These are phyloP conservation scores for Myotis davidii DNA, from an alignment of 2,113 vertebrate genomes.

Conservation along the genomic window DNA sequence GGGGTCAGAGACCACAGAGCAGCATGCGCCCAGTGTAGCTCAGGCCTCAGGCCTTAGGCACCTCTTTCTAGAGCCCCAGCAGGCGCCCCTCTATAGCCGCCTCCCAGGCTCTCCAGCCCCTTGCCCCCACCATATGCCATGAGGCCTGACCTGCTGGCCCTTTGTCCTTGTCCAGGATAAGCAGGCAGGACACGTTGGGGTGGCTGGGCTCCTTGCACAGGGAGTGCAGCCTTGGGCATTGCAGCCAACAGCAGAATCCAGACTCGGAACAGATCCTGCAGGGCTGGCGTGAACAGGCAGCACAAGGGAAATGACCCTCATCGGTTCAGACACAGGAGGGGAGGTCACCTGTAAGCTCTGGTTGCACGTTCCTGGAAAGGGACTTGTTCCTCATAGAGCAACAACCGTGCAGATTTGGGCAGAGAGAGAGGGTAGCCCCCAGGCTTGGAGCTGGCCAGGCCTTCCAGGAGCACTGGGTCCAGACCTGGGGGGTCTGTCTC, in stretches of 20 bases:
- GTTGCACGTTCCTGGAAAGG: background rate
- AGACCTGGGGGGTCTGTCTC: background rate
- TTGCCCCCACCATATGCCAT: background rate
- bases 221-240: background rate
- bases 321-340: background rate
- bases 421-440: background rate
- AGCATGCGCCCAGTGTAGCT: background rate
- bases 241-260: background rate
- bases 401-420: background rate
- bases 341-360: background rate
- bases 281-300: background rate
- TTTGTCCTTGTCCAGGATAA: background rate
- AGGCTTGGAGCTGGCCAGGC: background rate
- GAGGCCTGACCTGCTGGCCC: background rate
- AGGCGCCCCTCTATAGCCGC: background rate
- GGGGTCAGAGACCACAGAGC: background rate
- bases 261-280: background rate
- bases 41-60: background rate
- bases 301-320: background rate
- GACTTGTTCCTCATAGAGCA: background rate
- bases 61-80: background rate
- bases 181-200: background rate
- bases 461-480: background rate
- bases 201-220: background rate
- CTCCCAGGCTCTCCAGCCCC: background rate